Conservation (phyloP, 2,888 invertebrate species). For the Molorchus minor region DNA sequence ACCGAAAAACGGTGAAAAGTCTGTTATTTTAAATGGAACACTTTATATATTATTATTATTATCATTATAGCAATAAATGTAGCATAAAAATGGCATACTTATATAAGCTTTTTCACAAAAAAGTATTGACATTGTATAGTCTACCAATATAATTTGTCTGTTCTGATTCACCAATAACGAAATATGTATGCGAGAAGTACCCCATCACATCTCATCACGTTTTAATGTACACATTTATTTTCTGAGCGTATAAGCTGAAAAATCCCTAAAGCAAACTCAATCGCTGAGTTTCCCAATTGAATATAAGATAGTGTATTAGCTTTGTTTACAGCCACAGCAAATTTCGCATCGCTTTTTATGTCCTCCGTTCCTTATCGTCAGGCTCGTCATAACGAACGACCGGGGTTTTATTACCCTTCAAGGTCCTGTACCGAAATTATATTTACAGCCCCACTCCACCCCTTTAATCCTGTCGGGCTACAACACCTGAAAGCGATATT, state of each 20-base stretch:
- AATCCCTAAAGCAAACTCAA: constrained; percentile 15
- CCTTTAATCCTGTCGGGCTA: constrained; percentile 29
- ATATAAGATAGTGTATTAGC: constrained; percentile 39
- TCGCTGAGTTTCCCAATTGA: constrained; percentile 29
- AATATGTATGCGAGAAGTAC: neutral
- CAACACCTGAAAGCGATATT: constrained; percentile 26
- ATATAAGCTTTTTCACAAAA: too few species aligned
- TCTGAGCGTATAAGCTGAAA: constrained; percentile 1
- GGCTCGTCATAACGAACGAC: constrained; percentile 42
- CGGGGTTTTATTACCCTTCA: constrained; percentile 46
- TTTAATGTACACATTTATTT: constrained; percentile 13
- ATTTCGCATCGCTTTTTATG: constrained; percentile 43
- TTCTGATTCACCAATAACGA: too few species aligned
- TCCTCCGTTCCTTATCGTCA: constrained; percentile 43
- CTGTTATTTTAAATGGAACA: too few species aligned
- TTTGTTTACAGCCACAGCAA: constrained; percentile 44
- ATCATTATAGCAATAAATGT: too few species aligned
- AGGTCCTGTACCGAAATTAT: constrained; percentile 45
- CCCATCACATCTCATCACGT: neutral
- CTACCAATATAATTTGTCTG: too few species aligned
- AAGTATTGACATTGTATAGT: too few species aligned
- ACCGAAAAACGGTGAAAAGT: too few species aligned
- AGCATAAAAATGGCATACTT: too few species aligned
- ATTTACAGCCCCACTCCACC: constrained; percentile 36
- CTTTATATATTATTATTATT: too few species aligned